A percentile compares a stretch with the other conserved stretches of the same genome.
phyloP scores from a whole-genome alignment of 2,888 invertebrate species.

The Lordiphosa fenestrarum region DNA sequence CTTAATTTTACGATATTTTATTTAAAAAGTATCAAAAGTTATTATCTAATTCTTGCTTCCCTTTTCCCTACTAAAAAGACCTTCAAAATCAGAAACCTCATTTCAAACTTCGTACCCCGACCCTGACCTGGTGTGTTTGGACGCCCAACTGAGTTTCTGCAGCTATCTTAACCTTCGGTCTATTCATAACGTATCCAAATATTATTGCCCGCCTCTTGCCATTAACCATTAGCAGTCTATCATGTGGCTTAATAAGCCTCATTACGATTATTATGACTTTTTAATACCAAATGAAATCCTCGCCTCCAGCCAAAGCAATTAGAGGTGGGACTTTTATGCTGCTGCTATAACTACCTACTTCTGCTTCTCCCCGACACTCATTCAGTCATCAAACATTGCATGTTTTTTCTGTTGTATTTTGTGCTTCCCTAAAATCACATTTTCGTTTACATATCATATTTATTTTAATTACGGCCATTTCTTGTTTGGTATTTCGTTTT shows the following conservation, averaged over 20 bases:
- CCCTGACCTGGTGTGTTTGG: too few species aligned
- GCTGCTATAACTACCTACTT: background rate
- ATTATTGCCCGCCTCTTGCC: slow-evolving; percentile 13
- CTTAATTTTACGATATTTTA: too few species aligned
- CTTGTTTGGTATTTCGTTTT: slow-evolving; percentile 20
- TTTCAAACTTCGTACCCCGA: background rate
- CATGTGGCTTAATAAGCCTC: slow-evolving; percentile 20
- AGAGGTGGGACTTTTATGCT: slow-evolving; percentile 8
- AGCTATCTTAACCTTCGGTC: slow-evolving; percentile 9
- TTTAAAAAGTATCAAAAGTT: too few species aligned
- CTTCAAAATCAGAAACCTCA: slow-evolving; percentile 21
- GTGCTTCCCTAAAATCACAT: slow-evolving; percentile 49
- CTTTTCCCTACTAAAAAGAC: background rate
- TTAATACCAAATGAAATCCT: slow-evolving; percentile 20
- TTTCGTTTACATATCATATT: slow-evolving; percentile 35
- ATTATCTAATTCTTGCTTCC: too few species aligned
- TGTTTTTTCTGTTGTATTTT: slow-evolving; percentile 36
- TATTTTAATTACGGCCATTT: slow-evolving; percentile 42
- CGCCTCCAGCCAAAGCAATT: slow-evolving; percentile 29
- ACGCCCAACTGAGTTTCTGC: background rate
- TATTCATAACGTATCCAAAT: slow-evolving; percentile 1
- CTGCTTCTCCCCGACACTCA: background rate
- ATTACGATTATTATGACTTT: slow-evolving; percentile 34
- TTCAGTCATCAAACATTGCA: slow-evolving; percentile 18
- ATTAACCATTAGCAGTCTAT: slow-evolving; percentile 27